These are phyloP conservation scores for Enteromius afrohamiltoni DNA, from an alignment of 2,797 vertebrate species.

Conservation along the genomic window DNA sequence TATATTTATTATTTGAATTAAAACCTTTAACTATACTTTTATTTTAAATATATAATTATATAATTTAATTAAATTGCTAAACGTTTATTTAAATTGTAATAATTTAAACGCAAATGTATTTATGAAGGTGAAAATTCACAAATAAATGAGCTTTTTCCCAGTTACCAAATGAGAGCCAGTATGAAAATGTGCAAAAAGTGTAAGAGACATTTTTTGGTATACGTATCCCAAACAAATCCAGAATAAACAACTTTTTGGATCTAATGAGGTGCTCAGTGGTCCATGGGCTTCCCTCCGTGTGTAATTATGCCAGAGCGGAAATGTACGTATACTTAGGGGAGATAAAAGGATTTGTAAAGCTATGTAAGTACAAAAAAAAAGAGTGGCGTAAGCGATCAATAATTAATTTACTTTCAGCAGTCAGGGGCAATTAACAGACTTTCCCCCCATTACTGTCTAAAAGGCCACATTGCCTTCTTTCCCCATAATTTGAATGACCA, in stretches of 20 bases:
- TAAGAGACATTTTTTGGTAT: slow-evolving; percentile 13
- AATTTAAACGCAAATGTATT: not conserved
- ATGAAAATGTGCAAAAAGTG: not conserved
- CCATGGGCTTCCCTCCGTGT: slow-evolving; percentile 62
- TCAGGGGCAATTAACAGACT: slow-evolving; percentile 83
- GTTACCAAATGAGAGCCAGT: not conserved
- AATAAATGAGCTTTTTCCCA: not conserved
- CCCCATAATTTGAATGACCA: slow-evolving; percentile 76
- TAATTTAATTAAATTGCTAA: too few species aligned
- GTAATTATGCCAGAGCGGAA: slow-evolving; percentile 75
- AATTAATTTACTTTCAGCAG: slow-evolving; percentile 86
- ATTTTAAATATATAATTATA: too few species aligned
- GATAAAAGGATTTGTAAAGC: slow-evolving; percentile 83
- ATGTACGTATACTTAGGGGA: slow-evolving; percentile 74
- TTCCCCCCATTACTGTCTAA: slow-evolving; percentile 75
- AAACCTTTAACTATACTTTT: too few species aligned
- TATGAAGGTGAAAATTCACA: not conserved
- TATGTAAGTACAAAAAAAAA: slow-evolving; percentile 79
- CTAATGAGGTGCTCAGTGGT: slow-evolving; percentile 66
- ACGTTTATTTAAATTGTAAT: too few species aligned
- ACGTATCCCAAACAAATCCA: slow-evolving; percentile 25
- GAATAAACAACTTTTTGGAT: slow-evolving; percentile 53
- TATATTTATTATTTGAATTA: too few species aligned
- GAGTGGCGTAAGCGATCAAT: slow-evolving; percentile 80
- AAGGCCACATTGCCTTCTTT: slow-evolving; percentile 67